phyloP scores from a whole-genome alignment of 2,797 vertebrate genomes.

The Australoheros facetus region DNA sequence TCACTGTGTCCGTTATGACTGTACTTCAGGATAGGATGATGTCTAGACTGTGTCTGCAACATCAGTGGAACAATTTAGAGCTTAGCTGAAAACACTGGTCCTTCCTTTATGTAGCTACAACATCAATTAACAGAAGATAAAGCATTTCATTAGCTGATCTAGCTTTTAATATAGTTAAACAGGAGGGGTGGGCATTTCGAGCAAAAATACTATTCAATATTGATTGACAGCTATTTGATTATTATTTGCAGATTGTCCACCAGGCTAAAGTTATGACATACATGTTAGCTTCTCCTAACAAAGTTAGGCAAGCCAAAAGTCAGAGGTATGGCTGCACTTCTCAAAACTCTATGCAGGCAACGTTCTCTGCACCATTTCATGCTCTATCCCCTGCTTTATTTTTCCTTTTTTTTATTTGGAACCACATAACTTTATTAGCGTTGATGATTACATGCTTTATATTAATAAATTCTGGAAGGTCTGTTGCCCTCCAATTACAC shows the following conservation, averaged over 20 bases:
- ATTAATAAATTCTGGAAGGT: slow-evolving; percentile 8
- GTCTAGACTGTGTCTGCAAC: not conserved
- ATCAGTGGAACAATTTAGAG: not conserved
- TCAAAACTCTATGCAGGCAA: not conserved
- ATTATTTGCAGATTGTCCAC: not conserved
- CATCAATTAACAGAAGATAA: no score
- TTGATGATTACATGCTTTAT: not conserved
- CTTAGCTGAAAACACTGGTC: no score
- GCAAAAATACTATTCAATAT: no score
- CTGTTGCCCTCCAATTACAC: slow-evolving; percentile 5
- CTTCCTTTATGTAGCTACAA: no score
- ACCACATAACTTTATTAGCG: not conserved
- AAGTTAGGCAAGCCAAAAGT: no score
- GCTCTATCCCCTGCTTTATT: not conserved
- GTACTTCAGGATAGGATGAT: not conserved
- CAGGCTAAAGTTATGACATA: not conserved
- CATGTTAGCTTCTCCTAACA: no score
- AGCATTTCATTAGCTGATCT: no score
- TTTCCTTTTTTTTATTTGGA: not conserved
- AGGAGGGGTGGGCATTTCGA: no score
- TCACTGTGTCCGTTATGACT: not conserved
- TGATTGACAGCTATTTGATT: not conserved
- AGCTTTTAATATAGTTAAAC: no score
- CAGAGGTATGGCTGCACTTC: not conserved
- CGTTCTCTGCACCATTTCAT: not conserved